phyloP scores from a whole-genome alignment of 1,140 invertebrate genomes.

The Drosophila sproati region DNA sequence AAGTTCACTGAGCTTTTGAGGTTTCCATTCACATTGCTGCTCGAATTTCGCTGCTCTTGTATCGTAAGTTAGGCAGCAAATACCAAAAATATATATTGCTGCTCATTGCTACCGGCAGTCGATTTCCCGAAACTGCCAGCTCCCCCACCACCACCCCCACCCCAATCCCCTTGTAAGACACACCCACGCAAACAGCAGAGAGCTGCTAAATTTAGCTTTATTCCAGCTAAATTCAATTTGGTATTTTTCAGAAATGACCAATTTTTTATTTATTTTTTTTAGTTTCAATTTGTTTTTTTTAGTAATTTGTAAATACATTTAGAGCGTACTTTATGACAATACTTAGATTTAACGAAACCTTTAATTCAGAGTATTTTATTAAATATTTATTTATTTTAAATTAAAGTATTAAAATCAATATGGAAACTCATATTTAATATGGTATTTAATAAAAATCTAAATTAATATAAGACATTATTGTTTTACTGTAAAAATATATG shows the following conservation, averaged over 20 bases:
- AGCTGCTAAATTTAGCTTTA: conserved; percentile 9
- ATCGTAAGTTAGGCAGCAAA: conserved; percentile 41
- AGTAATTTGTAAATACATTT: neutral
- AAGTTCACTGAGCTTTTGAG: conserved; percentile 34
- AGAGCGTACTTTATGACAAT: no score
- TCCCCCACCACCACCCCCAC: neutral
- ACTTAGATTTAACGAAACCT: no score
- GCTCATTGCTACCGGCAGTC: conserved; percentile 58
- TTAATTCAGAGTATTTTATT: no score
- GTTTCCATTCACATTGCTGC: conserved; percentile 39
- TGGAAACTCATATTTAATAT: no score
- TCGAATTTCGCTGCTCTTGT: conserved; percentile 1
- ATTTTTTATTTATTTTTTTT: neutral
- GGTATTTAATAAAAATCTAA: no score
- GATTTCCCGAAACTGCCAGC: conserved; percentile 30
- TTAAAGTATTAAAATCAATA: no score
- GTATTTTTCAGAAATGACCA: neutral
- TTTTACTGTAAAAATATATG: no score
- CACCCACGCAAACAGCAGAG: neutral
- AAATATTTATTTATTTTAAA: no score
- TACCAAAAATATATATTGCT: conserved; percentile 64
- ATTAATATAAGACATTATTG: no score
- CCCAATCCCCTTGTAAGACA: neutral
- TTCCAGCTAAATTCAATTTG: conserved; percentile 3
- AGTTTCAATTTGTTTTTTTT: neutral